phyloP scores from a whole-genome alignment of 2,888 invertebrate species.

The Synergus japonicus region DNA sequence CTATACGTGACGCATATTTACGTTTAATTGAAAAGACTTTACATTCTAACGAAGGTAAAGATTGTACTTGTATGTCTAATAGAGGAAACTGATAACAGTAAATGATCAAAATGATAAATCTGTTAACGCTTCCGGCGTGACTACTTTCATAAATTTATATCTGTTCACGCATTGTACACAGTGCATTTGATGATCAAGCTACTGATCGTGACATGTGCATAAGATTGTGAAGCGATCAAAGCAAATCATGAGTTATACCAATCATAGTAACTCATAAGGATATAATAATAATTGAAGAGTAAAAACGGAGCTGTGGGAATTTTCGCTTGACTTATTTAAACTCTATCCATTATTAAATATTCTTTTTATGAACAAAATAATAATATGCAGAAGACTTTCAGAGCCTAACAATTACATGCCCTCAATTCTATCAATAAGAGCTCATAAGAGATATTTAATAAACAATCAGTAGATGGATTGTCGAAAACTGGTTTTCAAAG shows the following conservation, averaged over 20 bases:
- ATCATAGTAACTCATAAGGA: constrained; percentile 37
- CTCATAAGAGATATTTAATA: background rate
- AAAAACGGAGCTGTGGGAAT: background rate
- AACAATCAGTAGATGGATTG: background rate
- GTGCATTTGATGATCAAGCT: constrained; percentile 5
- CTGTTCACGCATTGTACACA: background rate
- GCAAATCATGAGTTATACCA: constrained; percentile 42
- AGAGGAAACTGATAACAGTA: background rate
- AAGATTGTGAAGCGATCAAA: constrained; percentile 45
- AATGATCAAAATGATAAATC: background rate
- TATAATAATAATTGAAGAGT: constrained; percentile 18
- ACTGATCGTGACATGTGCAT: constrained; percentile 47
- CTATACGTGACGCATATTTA: background rate
- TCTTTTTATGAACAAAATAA: background rate
- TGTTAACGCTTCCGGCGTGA: background rate
- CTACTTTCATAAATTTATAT: too few relatives aligned
- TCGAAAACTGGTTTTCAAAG: background rate
- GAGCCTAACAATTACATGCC: too few relatives aligned
- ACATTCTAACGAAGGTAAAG: too few relatives aligned
- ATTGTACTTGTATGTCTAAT: background rate
- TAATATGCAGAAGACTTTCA: background rate
- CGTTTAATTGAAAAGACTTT: background rate
- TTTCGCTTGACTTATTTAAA: background rate
- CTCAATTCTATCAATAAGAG: too few relatives aligned
- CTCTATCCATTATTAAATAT: background rate